These are phyloP conservation scores for Drosophila arawakana DNA, from an alignment of 1,140 invertebrate species.

Conservation along the genomic window DNA sequence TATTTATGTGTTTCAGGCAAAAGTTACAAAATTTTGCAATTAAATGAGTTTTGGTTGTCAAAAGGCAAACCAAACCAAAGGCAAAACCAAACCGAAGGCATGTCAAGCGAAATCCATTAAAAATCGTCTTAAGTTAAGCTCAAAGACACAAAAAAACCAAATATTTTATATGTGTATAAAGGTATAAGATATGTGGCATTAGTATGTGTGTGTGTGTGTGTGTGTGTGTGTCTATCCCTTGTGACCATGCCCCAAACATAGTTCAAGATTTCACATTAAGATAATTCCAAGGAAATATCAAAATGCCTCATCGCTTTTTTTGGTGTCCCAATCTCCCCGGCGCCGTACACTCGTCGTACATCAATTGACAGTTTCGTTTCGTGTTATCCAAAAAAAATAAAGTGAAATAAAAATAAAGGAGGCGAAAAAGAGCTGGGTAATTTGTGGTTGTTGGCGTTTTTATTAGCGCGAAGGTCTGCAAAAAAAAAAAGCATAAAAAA, in stretches of 20 bases:
- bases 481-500: constrained; percentile 47
- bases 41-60: constrained; percentile 62
- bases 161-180: background rate
- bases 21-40: constrained; percentile 77
- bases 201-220: background rate
- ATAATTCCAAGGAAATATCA: constrained; percentile 80
- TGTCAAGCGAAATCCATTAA: constrained; percentile 80
- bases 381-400: constrained; percentile 58
- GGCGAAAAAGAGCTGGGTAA: constrained; percentile 7
- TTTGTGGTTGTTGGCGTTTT: constrained; percentile 39
- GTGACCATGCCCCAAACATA: constrained; percentile 77
- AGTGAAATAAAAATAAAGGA: constrained; percentile 15
- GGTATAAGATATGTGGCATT: background rate
- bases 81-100: constrained; percentile 42
- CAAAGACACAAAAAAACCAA: constrained; percentile 6
- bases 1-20: constrained; percentile 20
- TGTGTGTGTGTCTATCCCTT: constrained; percentile 48
- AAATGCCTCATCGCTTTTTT: constrained; percentile 51
- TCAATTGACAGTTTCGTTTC: constrained; percentile 80
- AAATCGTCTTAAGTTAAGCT: constrained; percentile 65
- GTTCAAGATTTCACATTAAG: constrained; percentile 81
- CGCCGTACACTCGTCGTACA: constrained; percentile 56
- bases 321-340: constrained; percentile 43
- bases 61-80: constrained; percentile 25
- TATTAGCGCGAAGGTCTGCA: constrained; percentile 69